A percentile compares a stretch with the other conserved stretches of the same genome.
Conservation (phyloP, 2,113 vertebrate genomes). For the Synodontis membranacea region DNA sequence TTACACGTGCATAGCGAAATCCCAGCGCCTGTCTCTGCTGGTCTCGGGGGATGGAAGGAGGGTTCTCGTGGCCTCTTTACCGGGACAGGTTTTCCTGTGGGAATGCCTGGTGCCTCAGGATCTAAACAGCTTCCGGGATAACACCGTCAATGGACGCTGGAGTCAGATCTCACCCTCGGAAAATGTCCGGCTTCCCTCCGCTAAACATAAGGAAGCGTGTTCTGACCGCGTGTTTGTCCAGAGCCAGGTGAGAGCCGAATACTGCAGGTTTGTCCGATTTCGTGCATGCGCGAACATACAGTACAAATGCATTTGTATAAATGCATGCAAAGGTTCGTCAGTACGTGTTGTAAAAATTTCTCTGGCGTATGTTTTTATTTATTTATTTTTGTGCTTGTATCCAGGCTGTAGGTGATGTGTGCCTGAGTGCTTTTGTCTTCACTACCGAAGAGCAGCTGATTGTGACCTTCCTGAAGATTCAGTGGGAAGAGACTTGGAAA, state of each 20-base stretch:
- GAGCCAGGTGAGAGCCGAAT: slow-evolving; percentile 84
- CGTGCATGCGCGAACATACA: too few species aligned
- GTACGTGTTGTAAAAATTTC: background rate
- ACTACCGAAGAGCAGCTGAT: slow-evolving; percentile 75
- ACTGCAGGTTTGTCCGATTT: background rate
- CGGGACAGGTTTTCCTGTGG: slow-evolving; percentile 84
- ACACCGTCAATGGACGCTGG: slow-evolving; percentile 76
- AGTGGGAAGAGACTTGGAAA: slow-evolving; percentile 76
- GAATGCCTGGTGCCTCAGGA: slow-evolving; percentile 73
- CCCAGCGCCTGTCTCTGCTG: slow-evolving; percentile 72
- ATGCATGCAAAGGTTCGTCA: background rate
- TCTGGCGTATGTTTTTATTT: background rate
- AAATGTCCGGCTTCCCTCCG: slow-evolving; percentile 75
- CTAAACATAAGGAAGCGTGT: slow-evolving; percentile 82
- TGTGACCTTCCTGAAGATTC: slow-evolving; percentile 80
- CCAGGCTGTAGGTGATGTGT: slow-evolving; percentile 83
- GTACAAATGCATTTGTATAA: background rate
- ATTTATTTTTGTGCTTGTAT: background rate
- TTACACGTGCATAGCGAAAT: slow-evolving; percentile 62
- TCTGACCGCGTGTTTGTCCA: slow-evolving; percentile 78
- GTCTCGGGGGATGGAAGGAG: slow-evolving; percentile 82
- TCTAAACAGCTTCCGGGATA: slow-evolving; percentile 61
- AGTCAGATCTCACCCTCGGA: slow-evolving; percentile 74
- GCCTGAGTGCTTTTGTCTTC: slow-evolving; percentile 85
- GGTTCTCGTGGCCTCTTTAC: slow-evolving; percentile 72